These are phyloP conservation scores for Cyaniris semiargus DNA, from an alignment of 2,888 invertebrate genomes.

Conservation along the genomic window DNA sequence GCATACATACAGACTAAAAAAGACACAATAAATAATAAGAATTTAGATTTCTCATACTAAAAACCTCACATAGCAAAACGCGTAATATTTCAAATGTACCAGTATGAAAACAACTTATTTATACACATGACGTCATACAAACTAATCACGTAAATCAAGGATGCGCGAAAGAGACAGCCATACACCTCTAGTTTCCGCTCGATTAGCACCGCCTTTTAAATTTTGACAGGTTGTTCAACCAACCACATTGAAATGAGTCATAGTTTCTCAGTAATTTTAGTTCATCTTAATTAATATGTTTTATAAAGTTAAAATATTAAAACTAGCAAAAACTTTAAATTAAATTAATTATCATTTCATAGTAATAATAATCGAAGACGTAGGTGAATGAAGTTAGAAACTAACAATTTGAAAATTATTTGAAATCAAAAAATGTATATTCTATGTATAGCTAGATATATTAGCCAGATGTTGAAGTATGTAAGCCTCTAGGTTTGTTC, in stretches of 20 bases:
- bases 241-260: slow-evolving; percentile 53
- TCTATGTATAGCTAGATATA: too few relatives aligned
- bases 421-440: too few relatives aligned
- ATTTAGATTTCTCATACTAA: too few relatives aligned
- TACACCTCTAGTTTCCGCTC: slow-evolving; percentile 55
- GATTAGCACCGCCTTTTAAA: slow-evolving; percentile 68
- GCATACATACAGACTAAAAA: too few relatives aligned
- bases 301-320: neutral
- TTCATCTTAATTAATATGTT: neutral
- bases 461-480: too few relatives aligned
- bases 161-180: slow-evolving; percentile 56
- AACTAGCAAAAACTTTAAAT: neutral
- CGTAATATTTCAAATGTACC: neutral
- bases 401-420: too few relatives aligned
- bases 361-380: too few relatives aligned
- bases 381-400: too few relatives aligned
- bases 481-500: too few relatives aligned
- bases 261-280: slow-evolving; percentile 3
- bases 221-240: slow-evolving; percentile 66
- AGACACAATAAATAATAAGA: too few relatives aligned
- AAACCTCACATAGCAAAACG: neutral
- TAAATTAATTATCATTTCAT: too few relatives aligned
- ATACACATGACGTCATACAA: neutral
- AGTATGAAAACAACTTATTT: neutral
- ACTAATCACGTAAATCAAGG: slow-evolving; percentile 24